These are phyloP conservation scores for Fabriciana adippe DNA, from an alignment of 2,888 invertebrate species.

Conservation along the genomic window DNA sequence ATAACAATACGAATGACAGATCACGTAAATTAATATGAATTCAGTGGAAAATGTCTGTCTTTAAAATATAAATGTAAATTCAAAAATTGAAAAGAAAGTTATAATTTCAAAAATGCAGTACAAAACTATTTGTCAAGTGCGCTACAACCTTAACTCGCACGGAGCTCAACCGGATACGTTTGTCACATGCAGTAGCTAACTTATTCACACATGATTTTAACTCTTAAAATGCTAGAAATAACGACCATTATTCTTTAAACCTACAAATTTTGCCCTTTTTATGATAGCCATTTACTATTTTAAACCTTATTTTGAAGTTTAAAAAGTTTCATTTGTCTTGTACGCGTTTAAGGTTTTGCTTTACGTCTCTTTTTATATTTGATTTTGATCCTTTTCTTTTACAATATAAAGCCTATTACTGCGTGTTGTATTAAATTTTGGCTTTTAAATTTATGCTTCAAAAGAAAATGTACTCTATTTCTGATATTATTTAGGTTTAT, in stretches of 20 bases:
- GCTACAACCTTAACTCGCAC: constrained; percentile 18
- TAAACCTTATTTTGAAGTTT: not conserved
- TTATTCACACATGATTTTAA: constrained; percentile 15
- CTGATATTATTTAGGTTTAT: not conserved
- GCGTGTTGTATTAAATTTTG: constrained; percentile 9
- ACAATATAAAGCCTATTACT: constrained; percentile 9
- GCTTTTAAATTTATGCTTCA: not conserved
- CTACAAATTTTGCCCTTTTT: not conserved
- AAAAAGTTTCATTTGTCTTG: not conserved
- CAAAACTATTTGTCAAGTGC: constrained; percentile 16
- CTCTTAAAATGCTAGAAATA: constrained; percentile 10
- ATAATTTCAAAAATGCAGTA: not conserved
- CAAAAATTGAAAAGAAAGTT: too few species aligned
- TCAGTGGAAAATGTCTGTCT: too few species aligned
- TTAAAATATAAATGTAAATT: too few species aligned
- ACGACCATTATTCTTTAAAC: constrained; percentile 22
- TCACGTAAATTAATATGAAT: too few species aligned
- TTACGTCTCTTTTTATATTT: constrained; percentile 7
- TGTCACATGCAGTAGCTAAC: constrained; percentile 36
- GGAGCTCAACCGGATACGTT: constrained; percentile 34
- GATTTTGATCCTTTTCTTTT: constrained; percentile 16
- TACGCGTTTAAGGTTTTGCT: not conserved
- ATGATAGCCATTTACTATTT: not conserved
- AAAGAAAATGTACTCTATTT: not conserved
- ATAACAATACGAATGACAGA: too few species aligned